A percentile compares a stretch with the other conserved stretches of the same genome.
phyloP scores from a whole-genome alignment of 2,888 invertebrate species.

The Cistogaster globosa region DNA sequence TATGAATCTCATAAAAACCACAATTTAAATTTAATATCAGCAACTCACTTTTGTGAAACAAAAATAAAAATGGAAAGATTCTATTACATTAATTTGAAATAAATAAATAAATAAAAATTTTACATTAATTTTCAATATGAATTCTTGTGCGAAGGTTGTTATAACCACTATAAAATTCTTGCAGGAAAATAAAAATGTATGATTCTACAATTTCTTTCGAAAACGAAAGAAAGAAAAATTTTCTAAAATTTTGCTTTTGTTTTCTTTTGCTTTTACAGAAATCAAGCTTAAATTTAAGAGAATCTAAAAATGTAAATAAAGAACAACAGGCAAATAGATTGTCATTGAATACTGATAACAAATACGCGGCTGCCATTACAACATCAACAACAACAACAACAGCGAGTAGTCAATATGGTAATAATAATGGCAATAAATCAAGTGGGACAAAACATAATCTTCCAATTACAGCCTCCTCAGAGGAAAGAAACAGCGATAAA shows the following conservation, averaged over 20 bases:
- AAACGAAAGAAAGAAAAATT: no score
- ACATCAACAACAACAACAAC: conserved; percentile 50
- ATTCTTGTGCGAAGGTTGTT: conserved; percentile 41
- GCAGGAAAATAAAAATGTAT: conserved; percentile 16
- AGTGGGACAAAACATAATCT: conserved; percentile 72
- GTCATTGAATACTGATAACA: conserved; percentile 80
- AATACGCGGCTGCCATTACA: conserved; percentile 73
- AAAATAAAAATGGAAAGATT: no score
- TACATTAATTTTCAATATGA: no score
- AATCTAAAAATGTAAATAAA: conserved; percentile 75
- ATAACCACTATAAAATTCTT: conserved; percentile 38
- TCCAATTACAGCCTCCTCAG: conserved; percentile 52
- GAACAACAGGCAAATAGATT: conserved; percentile 77
- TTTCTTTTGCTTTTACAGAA: conserved; percentile 74
- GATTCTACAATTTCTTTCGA: neutral
- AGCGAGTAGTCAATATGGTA: conserved; percentile 67
- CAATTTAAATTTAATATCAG: neutral
- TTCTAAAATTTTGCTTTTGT: neutral
- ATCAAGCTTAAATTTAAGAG: conserved; percentile 80
- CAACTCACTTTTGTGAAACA: neutral
- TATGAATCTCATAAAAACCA: neutral
- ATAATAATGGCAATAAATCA: conserved; percentile 61
- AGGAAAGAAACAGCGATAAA: conserved; percentile 77
- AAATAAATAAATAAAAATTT: no score
- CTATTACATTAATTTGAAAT: no score